These are phyloP conservation scores for Schizopygopsis malacanthus DNA, from an alignment of 2,797 vertebrate genomes.

Conservation along the genomic window DNA sequence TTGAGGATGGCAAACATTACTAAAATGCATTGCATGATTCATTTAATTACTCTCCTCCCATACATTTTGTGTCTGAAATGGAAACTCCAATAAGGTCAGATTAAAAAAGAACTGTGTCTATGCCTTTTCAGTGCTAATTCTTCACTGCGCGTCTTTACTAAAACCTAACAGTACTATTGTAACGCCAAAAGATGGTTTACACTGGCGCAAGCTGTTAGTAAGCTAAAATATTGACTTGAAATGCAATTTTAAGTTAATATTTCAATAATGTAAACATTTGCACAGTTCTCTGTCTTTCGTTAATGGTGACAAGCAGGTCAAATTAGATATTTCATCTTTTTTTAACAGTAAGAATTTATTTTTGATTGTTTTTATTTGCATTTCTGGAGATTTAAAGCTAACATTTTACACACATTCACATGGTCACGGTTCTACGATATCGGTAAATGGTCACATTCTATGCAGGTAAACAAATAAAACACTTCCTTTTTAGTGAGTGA, in stretches of 20 bases:
- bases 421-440: neutral
- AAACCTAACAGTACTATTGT: too few relatives aligned
- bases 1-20: too few relatives aligned
- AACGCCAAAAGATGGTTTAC: too few relatives aligned
- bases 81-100: too few relatives aligned
- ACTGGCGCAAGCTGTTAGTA: too few relatives aligned
- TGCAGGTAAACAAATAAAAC: neutral
- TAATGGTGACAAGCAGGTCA: neutral
- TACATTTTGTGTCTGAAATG: too few relatives aligned
- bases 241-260: neutral
- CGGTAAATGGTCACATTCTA: neutral
- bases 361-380: neutral
- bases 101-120: too few relatives aligned
- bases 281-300: neutral
- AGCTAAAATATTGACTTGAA: neutral
- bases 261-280: neutral
- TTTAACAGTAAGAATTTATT: neutral
- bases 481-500: neutral
- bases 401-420: neutral
- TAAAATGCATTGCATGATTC: too few relatives aligned
- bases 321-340: neutral
- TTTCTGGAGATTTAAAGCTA: neutral
- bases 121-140: too few relatives aligned
- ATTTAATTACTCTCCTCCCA: too few relatives aligned
- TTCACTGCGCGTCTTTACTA: too few relatives aligned